Evolutionary conservation across 2,888 invertebrate species (phyloP).

Genomic region (Tholera decimalis): DNA sequence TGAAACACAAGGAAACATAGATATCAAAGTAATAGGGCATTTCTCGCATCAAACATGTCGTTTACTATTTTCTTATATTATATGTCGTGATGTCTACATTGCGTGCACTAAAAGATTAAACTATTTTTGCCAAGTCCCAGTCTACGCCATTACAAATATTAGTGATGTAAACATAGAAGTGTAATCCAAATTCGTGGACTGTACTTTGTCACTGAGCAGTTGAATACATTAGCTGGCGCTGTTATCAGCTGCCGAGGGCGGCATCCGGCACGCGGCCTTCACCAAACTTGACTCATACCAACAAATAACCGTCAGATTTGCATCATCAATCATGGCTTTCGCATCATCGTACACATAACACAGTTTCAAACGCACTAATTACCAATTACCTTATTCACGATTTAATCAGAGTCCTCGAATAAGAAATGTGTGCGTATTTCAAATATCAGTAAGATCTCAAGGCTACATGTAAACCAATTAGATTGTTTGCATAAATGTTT

Average conservation of each 20-base stretch:
- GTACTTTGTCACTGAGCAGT: conserved; percentile 59
- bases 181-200: conserved; percentile 50
- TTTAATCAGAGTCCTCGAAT: conserved; percentile 24
- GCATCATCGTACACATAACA: conserved; percentile 61
- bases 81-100: conserved; percentile 54
- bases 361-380: conserved; percentile 61
- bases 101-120: conserved; percentile 58
- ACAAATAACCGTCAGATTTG: conserved; percentile 73
- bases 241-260: conserved; percentile 80
- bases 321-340: conserved; percentile 75
- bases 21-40: conserved; percentile 39
- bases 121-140: conserved; percentile 34
- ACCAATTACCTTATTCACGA: conserved; percentile 39
- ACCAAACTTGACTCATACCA: conserved; percentile 78
- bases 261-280: conserved; percentile 82
- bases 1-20: conserved; percentile 23
- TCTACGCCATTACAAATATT: conserved; percentile 47
- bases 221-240: conserved; percentile 62
- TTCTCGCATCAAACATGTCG: conserved; percentile 40
- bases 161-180: conserved; percentile 42
- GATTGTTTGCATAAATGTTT: conserved; percentile 23
- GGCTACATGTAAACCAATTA: conserved; percentile 33
- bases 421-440: conserved; percentile 22
- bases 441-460: conserved; percentile 27
- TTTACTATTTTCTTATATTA: conserved; percentile 25